These are phyloP conservation scores for Sciaenops ocellatus DNA, from an alignment of 2,797 vertebrate species.

Conservation along the genomic window DNA sequence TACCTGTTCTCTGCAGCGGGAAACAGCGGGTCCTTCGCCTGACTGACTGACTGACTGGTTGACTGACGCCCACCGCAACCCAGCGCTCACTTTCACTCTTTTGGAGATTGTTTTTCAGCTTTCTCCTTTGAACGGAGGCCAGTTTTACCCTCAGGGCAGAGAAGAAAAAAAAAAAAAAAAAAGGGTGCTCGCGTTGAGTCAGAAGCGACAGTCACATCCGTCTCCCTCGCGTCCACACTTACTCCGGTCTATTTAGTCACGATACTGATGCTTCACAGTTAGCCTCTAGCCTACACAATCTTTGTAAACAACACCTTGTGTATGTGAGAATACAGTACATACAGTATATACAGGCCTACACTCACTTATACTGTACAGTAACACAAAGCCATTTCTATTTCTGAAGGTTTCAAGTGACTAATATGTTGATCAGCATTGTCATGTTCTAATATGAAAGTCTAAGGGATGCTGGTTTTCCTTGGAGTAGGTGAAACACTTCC, in stretches of 20 bases:
- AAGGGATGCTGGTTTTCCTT: neutral
- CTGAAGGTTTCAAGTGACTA: neutral
- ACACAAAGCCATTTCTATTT: neutral
- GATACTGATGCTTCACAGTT: conserved; percentile 49
- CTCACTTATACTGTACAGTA: neutral
- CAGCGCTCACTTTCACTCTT: conserved; percentile 54
- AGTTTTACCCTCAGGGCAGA: conserved; percentile 62
- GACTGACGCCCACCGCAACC: conserved; percentile 71
- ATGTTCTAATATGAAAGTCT: neutral
- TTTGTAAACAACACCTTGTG: conserved; percentile 28
- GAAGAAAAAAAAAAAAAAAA: conserved; percentile 22
- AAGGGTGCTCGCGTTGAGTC: conserved; percentile 37
- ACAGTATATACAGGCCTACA: conserved; percentile 15
- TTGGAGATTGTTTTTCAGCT: conserved; percentile 71
- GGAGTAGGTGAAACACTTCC: neutral
- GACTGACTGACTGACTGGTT: conserved; percentile 60
- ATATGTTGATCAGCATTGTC: neutral
- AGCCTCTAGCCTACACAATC: conserved; percentile 30
- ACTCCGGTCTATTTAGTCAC: conserved; percentile 51
- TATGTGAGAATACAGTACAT: conserved; percentile 22
- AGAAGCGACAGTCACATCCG: conserved; percentile 60
- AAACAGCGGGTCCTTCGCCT: conserved; percentile 59
- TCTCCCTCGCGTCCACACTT: conserved; percentile 43
- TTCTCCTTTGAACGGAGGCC: conserved; percentile 71
- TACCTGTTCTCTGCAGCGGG: conserved; percentile 74